A percentile compares a stretch with the other conserved stretches of the same genome.
Evolutionary conservation across 2,797 vertebrate species (phyloP).

Genomic region (Rhodeus uyekii): DNA sequence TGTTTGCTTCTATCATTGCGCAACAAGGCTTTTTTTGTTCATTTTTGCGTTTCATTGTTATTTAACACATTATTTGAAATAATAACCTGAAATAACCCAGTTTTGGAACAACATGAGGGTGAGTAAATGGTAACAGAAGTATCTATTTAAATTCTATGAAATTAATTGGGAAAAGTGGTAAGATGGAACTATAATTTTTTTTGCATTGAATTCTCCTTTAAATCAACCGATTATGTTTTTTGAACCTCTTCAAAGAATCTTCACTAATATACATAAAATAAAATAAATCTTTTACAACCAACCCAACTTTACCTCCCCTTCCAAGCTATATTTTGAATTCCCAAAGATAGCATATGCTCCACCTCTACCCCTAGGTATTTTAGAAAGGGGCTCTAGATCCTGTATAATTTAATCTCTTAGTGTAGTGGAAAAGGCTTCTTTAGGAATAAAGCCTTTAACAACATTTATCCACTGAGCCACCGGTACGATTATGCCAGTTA

Average conservation of each 20-base stretch:
- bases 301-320: neutral
- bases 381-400: neutral
- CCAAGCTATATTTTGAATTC: neutral
- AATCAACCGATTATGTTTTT: neutral
- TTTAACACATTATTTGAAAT: neutral
- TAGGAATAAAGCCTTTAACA: neutral
- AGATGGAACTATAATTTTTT: too few relatives aligned
- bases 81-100: too few relatives aligned
- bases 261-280: too few relatives aligned
- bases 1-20: too few relatives aligned
- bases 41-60: neutral
- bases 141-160: too few relatives aligned
- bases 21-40: too few relatives aligned
- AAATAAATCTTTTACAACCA: too few relatives aligned
- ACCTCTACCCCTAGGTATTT: neutral
- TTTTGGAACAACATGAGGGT: too few relatives aligned
- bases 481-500: neutral
- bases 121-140: too few relatives aligned
- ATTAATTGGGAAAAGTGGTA: too few relatives aligned
- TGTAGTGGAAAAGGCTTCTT: neutral
- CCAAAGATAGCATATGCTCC: neutral
- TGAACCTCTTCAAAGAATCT: too few relatives aligned
- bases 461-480: neutral
- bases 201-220: neutral
- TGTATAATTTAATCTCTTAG: neutral